phyloP scores from a whole-genome alignment of 1,140 invertebrate species.

The Cydia strobilella region DNA sequence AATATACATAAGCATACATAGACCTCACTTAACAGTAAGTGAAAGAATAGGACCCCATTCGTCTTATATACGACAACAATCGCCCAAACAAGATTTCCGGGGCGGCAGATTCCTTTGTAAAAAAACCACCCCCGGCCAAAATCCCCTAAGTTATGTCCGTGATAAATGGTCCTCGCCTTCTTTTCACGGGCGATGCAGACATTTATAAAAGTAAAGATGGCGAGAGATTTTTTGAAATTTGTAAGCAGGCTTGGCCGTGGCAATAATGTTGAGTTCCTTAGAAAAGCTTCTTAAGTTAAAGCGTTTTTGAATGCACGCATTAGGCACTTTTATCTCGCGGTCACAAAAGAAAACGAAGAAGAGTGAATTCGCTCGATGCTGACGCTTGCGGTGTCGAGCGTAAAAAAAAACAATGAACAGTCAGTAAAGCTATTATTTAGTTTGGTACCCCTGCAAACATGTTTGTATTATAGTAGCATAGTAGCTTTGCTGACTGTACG shows the following conservation, averaged over 20 bases:
- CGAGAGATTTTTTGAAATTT: conserved; percentile 11
- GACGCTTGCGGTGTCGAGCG: no score
- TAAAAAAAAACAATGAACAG: no score
- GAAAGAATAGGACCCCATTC: conserved; percentile 15
- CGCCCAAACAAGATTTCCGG: conserved; percentile 3
- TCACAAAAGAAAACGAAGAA: no score
- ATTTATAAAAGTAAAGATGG: conserved; percentile 17
- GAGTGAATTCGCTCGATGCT: no score
- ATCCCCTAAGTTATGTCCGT: conserved; percentile 18
- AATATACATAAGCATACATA: not conserved
- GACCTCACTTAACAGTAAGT: not conserved
- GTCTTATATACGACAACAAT: not conserved
- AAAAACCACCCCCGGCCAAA: conserved; percentile 1
- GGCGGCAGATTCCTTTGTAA: conserved; percentile 10
- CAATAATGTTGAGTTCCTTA: not conserved
- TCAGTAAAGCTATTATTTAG: no score
- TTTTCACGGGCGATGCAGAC: conserved; percentile 15
- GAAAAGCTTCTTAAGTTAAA: not conserved
- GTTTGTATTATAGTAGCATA: no score
- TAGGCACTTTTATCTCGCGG: not conserved
- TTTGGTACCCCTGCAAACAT: no score
- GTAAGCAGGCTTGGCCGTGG: not conserved
- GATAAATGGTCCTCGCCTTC: not conserved
- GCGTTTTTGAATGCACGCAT: not conserved
- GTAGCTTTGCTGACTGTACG: no score